phyloP scores from a whole-genome alignment of 2,888 invertebrate species.

The Tricholauxania praeusta region DNA sequence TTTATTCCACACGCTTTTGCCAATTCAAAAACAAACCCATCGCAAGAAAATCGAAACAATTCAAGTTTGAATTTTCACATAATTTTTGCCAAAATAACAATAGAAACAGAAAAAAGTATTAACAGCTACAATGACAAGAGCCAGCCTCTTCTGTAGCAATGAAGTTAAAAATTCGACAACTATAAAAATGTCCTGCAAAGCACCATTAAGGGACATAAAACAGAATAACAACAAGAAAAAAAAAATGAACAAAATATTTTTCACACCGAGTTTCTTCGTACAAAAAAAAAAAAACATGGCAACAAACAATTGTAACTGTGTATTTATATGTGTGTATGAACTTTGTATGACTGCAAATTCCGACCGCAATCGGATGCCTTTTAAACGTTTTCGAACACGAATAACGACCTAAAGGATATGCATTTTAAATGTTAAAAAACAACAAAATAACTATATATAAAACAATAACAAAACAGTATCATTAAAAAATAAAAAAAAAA shows the following conservation, averaged over 20 bases:
- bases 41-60: not conserved
- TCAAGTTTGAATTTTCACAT: constrained; percentile 5
- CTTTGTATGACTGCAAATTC: constrained; percentile 15
- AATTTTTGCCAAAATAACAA: constrained; percentile 3
- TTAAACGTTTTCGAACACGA: constrained; percentile 27
- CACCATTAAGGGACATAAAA: constrained; percentile 23
- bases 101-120: not conserved
- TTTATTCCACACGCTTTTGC: too few species aligned
- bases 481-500: too few species aligned
- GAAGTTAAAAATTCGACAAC: constrained; percentile 20
- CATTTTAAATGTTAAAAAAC: constrained; percentile 9
- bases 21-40: not conserved
- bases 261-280: not conserved
- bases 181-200: constrained; percentile 20
- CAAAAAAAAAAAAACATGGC: constrained; percentile 9
- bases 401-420: constrained; percentile 16
- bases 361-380: constrained; percentile 29
- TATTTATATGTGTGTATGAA: constrained; percentile 2
- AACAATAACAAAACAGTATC: not conserved
- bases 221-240: not conserved
- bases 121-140: not conserved
- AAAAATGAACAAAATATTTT: not conserved
- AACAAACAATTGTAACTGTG: not conserved
- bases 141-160: not conserved
- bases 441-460: not conserved